Evolutionary conservation across 2,888 invertebrate genomes (phyloP), one percentile per base, ranked within the genome.

Genomic region (Caprella mutica): DNA sequence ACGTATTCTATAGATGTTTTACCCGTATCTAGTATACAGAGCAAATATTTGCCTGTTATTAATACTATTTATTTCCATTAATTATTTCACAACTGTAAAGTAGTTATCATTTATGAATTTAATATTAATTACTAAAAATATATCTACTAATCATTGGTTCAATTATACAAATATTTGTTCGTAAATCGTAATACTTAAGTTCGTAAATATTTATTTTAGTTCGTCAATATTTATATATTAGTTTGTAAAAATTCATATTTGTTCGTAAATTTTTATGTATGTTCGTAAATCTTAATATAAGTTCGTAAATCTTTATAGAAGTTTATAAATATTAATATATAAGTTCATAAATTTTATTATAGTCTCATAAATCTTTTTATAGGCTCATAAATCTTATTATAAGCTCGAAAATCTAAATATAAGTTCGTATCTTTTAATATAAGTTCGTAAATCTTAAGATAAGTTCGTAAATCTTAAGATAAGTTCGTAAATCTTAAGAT

Each of bases 301-400:
- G 19, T 42, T 17, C 19, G 19, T 42, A 42, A 17, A 42, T 42
- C 19, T 53, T 43, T 52, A 52, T 43, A 39, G 40, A 52, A 21
- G 40, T 52, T 43, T 52, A 52, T 52, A 46, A 43, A 52, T 52
- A 52, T 52, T 43, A 43, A 39, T 52, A 52, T 53, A 53, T 53
- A 53, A 42, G 42, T 53, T 42, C 42, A 53, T 53, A 44, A 42
- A 53, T 53, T 42, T 53, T 24, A 42, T 24, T 53, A 42, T 53
- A 42, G 21, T 24, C 42, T 24, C 24, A 42, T 53, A 42, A 42
- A 42, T 53, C 23, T 53, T n/a, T 53, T 24, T 53, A 44, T 44
- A 42, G 30, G 23, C 35, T 19, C 35, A 35, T 52, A 35, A 35
- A 35, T 52, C 17, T 38, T n/a, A 14, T n/a, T 48, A 48, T 48